A percentile compares a stretch with the other conserved stretches of the same genome.
These are phyloP conservation scores for Myioborus miniatus DNA, from an alignment of 2,797 vertebrate genomes.

Conservation along the genomic window DNA sequence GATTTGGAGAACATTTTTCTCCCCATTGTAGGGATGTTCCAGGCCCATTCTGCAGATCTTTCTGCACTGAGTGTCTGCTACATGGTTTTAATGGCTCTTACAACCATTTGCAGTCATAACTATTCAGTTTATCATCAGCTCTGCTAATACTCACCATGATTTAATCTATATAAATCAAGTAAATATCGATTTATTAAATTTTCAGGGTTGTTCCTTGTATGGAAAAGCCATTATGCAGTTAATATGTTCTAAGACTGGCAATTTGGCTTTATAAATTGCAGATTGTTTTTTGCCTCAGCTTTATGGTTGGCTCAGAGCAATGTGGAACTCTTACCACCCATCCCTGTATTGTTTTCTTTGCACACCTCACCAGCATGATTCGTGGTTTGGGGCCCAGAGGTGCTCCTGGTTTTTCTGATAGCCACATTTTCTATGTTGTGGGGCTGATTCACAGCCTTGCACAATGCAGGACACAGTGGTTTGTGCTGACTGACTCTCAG, in stretches of 20 bases:
- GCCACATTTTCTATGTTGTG: not conserved
- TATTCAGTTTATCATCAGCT: not conserved
- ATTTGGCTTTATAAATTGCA: not conserved
- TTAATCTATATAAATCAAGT: not conserved
- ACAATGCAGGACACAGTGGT: not conserved
- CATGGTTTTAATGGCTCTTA: not conserved
- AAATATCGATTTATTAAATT: not conserved
- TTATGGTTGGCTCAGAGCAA: not conserved
- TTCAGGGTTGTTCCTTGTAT: not conserved
- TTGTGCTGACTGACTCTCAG: not conserved
- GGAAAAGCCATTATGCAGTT: not conserved
- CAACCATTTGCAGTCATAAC: not conserved
- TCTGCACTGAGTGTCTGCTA: not conserved
- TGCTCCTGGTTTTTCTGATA: not conserved
- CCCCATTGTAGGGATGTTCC: not conserved
- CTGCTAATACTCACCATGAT: not conserved
- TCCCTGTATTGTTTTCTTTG: not conserved
- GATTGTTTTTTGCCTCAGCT: not conserved
- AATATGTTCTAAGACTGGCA: not conserved
- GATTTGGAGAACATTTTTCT: not conserved
- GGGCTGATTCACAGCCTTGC: not conserved
- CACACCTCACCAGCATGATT: not conserved
- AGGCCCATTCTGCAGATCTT: not conserved
- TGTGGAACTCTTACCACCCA: too few relatives aligned
- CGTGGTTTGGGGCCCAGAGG: not conserved